Conservation (phyloP, 2,113 vertebrate species). For the Ammodytes dubius region DNA sequence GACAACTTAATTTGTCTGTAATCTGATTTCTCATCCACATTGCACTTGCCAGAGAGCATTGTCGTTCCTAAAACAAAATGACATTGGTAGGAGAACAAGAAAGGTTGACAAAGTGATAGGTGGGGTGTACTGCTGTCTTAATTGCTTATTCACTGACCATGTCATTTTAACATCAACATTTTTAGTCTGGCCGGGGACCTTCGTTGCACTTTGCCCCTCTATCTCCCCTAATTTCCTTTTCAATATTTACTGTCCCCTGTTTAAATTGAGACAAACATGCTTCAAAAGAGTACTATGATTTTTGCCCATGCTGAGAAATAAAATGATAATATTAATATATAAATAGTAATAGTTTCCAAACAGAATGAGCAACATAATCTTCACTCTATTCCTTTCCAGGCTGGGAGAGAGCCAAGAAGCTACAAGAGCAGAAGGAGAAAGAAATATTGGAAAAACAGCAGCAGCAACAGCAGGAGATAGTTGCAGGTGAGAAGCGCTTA, state of each 20-base stretch:
- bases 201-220: slow-evolving; percentile 9
- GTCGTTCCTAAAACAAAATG: slow-evolving; percentile 1
- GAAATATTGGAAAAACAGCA: slow-evolving; percentile 95
- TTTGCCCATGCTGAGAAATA: too few species aligned
- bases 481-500: slow-evolving; percentile 84
- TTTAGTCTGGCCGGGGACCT: slow-evolving; percentile 21
- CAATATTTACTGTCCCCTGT: neutral
- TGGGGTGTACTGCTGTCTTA: neutral
- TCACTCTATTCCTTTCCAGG: slow-evolving; percentile 73
- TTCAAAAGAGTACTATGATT: neutral
- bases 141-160: neutral
- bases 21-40: slow-evolving; percentile 4
- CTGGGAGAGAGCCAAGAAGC: slow-evolving; percentile 97
- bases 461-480: slow-evolving; percentile 92
- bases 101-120: neutral
- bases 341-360: neutral
- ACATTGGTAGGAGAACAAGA: neutral
- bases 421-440: slow-evolving; percentile 98
- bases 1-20: neutral
- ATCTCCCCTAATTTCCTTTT: neutral
- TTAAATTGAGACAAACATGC: neutral
- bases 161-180: neutral
- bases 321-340: too few species aligned
- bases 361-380: neutral
- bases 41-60: slow-evolving; percentile 22